Base-by-base conservation (phyloP, 2,797 vertebrate genomes). In the Arrhamphus sclerolepis region DNA sequence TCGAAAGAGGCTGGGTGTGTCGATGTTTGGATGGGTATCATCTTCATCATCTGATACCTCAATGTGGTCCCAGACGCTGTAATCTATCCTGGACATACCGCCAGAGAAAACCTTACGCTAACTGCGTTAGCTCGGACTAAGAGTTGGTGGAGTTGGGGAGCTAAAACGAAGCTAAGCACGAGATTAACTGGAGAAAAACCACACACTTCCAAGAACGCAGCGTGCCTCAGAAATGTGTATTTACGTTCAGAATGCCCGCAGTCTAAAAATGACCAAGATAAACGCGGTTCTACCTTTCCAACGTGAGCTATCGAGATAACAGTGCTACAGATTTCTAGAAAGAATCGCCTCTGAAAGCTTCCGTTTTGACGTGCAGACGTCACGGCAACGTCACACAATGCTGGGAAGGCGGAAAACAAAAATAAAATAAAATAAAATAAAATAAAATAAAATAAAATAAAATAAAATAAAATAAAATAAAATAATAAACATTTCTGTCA, bases 21-120 rank as follows among this genome's bases (percentile, higher is more conserved):
- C 96, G 87, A 98, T 98, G 78, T 98, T 98, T 24, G 97, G 97
- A 69, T 98, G 97, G 18, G 92, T 97, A 66, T 98, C 97, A 58
- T 98, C 96, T 72, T 98, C 97, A 81, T 98, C 97, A 66, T 98
- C 97, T 1, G 97, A 98, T 62, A 98, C 96, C 83, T 98, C 97
- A 70, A 98, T 98, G 76, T 98, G 95, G 80, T 98, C 96, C 97
- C 97, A 98, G 83, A 97, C 94, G 82, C 97, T 98, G 88, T 98
- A 98, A 75, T 98, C 97, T 89, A 97, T 97, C 90, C 95, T 93
- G 21, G 92, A 91, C 93, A 94, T 94, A 20, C 62, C 82, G 57
- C 62, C 74, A 72, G 46, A 29, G 29, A 53, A 13, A 62, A 31
- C 38, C 70, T 24, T 59, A 70, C 61, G 71, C 67, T 61, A 73